Conservation (phyloP, 2,113 vertebrate genomes). For the Cepphus grylle region DNA sequence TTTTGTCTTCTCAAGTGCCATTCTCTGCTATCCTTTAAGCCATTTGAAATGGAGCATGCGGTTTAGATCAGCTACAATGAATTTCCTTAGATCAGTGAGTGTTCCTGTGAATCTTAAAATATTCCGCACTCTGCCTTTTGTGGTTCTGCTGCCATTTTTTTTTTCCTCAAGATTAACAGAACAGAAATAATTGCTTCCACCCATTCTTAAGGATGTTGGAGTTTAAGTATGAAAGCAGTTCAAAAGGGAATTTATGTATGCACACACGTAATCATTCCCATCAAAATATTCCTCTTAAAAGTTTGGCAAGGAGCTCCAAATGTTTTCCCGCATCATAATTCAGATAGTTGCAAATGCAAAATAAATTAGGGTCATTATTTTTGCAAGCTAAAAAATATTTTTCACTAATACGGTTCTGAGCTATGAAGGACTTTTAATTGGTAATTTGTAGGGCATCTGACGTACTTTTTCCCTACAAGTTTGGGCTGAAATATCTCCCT, state of each 20-base stretch:
- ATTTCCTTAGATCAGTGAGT: slow-evolving; percentile 9
- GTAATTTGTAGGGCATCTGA: not conserved
- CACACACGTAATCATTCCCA: not conserved
- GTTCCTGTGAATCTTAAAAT: slow-evolving; percentile 17
- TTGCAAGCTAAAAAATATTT: not conserved
- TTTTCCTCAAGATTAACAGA: not conserved
- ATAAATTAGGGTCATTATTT: not conserved
- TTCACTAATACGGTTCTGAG: not conserved
- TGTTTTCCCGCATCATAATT: not conserved
- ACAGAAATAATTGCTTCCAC: slow-evolving; percentile 6
- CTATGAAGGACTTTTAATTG: not conserved
- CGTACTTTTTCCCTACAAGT: not conserved
- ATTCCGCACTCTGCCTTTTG: not conserved
- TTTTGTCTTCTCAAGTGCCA: slow-evolving; percentile 12
- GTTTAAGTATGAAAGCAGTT: slow-evolving; percentile 16
- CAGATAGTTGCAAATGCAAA: not conserved
- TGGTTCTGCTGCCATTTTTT: slow-evolving; percentile 26
- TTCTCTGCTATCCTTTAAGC: slow-evolving; percentile 11
- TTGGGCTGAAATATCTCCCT: not conserved
- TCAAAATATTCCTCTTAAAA: not conserved
- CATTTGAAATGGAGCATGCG: slow-evolving; percentile 2
- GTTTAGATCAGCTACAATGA: slow-evolving; percentile 31
- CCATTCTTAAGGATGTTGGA: not conserved
- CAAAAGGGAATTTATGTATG: not conserved
- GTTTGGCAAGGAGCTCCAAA: not conserved